Evolutionary conservation across 2,797 vertebrate genomes (phyloP).

Genomic region (Myotis planiceps): DNA sequence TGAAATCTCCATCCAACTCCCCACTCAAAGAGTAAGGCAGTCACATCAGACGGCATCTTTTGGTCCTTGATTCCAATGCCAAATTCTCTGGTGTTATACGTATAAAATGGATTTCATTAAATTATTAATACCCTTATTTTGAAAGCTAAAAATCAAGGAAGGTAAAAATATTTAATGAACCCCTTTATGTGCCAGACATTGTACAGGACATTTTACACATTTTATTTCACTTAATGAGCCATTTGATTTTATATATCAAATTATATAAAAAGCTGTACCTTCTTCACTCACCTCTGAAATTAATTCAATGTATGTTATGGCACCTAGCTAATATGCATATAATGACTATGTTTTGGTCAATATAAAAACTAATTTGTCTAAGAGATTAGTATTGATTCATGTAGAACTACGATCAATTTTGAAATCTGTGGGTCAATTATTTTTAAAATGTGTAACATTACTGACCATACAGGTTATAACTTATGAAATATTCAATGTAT

Average conservation of each 20-base stretch:
- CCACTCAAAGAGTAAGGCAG: not conserved
- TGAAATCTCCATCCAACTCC: not conserved
- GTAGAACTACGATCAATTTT: conserved; percentile 81
- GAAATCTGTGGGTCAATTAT: conserved; percentile 80
- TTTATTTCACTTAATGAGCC: conserved; percentile 43
- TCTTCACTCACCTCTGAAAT: conserved; percentile 71
- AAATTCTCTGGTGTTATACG: not conserved
- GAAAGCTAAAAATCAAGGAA: conserved; percentile 36
- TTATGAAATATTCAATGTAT: not conserved
- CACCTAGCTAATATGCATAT: conserved; percentile 74
- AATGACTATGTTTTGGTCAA: conserved; percentile 79
- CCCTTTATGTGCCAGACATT: not conserved
- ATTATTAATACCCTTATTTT: conserved; percentile 22
- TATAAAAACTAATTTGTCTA: conserved; percentile 80
- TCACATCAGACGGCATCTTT: not conserved
- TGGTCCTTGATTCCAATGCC: not conserved
- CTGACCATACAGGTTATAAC: not conserved
- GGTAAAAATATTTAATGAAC: conserved; percentile 42
- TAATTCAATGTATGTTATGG: conserved; percentile 76
- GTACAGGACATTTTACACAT: not conserved
- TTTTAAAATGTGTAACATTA: conserved; percentile 80
- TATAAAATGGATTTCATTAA: not conserved
- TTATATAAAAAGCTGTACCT: not conserved
- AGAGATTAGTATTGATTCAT: conserved; percentile 83
- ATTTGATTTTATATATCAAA: not conserved